Conservation (phyloP, 2,113 vertebrate species). For the Formicarius rufipectus region DNA sequence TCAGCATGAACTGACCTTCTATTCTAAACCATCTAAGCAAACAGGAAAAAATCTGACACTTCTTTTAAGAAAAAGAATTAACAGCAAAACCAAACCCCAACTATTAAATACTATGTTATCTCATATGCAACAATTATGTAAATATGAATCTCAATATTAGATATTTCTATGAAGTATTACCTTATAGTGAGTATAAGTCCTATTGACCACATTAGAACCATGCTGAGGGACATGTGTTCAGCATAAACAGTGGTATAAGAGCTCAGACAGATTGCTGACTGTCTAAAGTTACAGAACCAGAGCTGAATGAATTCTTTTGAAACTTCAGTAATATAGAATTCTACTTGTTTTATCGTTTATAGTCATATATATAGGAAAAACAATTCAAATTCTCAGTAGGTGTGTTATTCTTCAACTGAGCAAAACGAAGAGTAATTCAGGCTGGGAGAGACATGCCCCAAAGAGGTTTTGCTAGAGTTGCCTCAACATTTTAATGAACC, state of each 20-base stretch:
- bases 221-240: neutral
- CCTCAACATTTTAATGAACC: neutral
- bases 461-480: neutral
- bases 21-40: conserved; percentile 30
- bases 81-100: neutral
- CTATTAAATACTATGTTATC: neutral
- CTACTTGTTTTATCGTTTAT: neutral
- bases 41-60: neutral
- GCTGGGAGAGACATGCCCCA: neutral
- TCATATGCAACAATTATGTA: neutral
- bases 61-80: neutral
- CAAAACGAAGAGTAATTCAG: neutral
- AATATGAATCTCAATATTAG: neutral
- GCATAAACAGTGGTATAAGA: neutral
- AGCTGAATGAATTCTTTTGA: rapidly evolving
- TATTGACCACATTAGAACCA: neutral
- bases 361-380: neutral
- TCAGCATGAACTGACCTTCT: neutral
- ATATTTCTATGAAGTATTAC: neutral
- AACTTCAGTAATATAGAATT: neutral
- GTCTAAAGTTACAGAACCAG: neutral
- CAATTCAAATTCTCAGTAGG: neutral
- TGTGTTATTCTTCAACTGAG: neutral
- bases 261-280: neutral
- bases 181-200: neutral